Conservation (phyloP, 2,113 vertebrate genomes). For the Tapirus terrestris region DNA sequence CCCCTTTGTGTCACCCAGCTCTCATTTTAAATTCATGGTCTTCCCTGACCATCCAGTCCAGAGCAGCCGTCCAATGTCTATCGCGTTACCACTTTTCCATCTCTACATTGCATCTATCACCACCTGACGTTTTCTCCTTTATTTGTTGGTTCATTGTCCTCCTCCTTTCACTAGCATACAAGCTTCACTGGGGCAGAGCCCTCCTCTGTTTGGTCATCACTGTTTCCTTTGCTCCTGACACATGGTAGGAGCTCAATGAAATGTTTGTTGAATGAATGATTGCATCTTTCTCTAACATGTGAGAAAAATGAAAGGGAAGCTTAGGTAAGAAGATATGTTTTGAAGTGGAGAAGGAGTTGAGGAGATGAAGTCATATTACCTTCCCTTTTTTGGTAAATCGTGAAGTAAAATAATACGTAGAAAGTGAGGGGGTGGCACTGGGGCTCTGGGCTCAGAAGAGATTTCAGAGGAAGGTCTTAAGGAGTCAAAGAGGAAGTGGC, state of each 20-base stretch:
- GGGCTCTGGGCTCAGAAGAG: not conserved
- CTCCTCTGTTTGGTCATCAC: not conserved
- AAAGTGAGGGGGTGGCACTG: not conserved
- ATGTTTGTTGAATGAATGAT: not conserved
- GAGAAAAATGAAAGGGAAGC: not conserved
- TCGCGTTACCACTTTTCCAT: not conserved
- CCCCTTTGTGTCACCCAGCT: too few relatives aligned
- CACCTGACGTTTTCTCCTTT: not conserved
- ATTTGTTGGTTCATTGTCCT: not conserved
- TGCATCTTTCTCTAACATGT: not conserved
- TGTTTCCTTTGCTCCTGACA: not conserved
- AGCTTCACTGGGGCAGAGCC: not conserved
- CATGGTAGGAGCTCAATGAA: not conserved
- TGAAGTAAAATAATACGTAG: not conserved
- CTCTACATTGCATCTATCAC: not conserved
- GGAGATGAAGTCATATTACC: not conserved
- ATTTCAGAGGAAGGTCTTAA: not conserved
- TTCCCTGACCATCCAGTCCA: not conserved
- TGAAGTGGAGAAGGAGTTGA: not conserved
- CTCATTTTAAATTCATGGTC: not conserved
- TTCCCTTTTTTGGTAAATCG: not conserved
- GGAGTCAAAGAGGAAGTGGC: not conserved
- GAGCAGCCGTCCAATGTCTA: not conserved
- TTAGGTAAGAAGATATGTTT: not conserved
- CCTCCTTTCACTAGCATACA: not conserved